Evolutionary conservation across 64 coral and sea anemone genomes (phyloP).

Genomic region (Stichodactyla helianthus): DNA sequence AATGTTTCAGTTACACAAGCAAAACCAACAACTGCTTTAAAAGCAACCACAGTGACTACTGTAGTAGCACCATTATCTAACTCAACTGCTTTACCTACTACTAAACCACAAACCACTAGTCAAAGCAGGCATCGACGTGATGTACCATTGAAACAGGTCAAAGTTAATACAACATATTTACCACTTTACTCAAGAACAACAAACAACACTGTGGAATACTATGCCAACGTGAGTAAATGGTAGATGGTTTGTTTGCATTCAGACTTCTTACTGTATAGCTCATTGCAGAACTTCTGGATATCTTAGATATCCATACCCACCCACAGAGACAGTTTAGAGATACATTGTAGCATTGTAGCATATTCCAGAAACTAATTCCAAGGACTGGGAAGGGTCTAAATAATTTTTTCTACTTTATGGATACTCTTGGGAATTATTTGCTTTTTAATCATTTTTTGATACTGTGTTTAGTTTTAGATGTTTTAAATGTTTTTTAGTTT

Average conservation of each 20-base stretch:
- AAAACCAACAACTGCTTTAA: background rate
- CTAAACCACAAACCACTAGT: background rate
- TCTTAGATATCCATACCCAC: too few species aligned
- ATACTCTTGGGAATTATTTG: too few species aligned
- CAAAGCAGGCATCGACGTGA: background rate
- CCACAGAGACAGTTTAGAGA: too few species aligned
- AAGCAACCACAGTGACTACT: background rate
- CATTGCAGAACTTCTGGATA: too few species aligned
- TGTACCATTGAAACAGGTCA: background rate
- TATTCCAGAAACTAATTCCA: too few species aligned
- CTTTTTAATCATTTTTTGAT: too few species aligned
- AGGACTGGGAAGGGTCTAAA: too few species aligned
- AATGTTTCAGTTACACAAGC: background rate
- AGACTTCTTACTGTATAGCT: background rate
- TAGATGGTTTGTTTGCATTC: background rate
- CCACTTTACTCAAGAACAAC: conserved; percentile 1
- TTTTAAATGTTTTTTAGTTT: conserved; percentile 52
- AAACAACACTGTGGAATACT: conserved; percentile 17
- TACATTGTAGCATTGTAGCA: too few species aligned
- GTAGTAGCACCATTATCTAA: background rate
- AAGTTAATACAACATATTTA: conserved; percentile 20
- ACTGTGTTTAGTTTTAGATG: background rate
- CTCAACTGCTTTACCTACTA: background rate
- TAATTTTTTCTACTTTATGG: too few species aligned
- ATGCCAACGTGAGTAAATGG: conserved; percentile 37